These are phyloP conservation scores for Scotopteryx bipunctaria DNA, from an alignment of 2,888 invertebrate species.

Conservation along the genomic window DNA sequence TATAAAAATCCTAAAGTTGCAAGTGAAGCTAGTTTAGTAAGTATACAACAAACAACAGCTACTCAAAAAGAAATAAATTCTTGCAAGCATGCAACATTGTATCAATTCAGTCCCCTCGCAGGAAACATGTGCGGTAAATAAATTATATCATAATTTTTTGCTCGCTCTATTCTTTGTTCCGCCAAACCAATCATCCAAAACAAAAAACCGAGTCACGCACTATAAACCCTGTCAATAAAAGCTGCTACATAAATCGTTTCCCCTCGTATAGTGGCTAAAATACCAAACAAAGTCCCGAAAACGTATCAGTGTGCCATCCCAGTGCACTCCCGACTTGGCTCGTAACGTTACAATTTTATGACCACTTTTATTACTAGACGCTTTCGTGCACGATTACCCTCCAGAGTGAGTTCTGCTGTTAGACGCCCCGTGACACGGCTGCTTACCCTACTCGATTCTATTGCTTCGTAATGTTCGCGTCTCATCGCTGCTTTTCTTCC, in stretches of 20 bases:
- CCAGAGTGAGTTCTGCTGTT: constrained; percentile 83
- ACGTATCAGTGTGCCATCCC: constrained; percentile 76
- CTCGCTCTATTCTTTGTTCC: constrained; percentile 14
- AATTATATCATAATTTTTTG: constrained; percentile 14
- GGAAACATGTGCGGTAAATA: constrained; percentile 12
- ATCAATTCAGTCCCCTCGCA: not conserved
- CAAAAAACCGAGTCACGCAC: constrained; percentile 30
- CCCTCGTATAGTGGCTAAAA: constrained; percentile 42
- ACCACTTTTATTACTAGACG: constrained; percentile 81
- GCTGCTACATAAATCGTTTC: constrained; percentile 62
- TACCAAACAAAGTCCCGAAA: constrained; percentile 62
- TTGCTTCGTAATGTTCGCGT: constrained; percentile 38
- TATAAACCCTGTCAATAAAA: constrained; percentile 55
- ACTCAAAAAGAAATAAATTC: not conserved
- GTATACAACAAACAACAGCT: not conserved
- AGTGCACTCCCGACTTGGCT: constrained; percentile 76
- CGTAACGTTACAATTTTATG: constrained; percentile 82
- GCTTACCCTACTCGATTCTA: constrained; percentile 49
- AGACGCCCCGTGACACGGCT: constrained; percentile 64
- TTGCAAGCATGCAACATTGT: not conserved
- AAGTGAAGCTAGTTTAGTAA: no score
- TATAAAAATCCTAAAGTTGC: no score
- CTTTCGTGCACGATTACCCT: constrained; percentile 83
- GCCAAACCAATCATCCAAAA: constrained; percentile 27
- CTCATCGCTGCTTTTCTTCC: constrained; percentile 54